phyloP scores from a whole-genome alignment of 1,140 invertebrate genomes.

The Dreissena polymorpha region DNA sequence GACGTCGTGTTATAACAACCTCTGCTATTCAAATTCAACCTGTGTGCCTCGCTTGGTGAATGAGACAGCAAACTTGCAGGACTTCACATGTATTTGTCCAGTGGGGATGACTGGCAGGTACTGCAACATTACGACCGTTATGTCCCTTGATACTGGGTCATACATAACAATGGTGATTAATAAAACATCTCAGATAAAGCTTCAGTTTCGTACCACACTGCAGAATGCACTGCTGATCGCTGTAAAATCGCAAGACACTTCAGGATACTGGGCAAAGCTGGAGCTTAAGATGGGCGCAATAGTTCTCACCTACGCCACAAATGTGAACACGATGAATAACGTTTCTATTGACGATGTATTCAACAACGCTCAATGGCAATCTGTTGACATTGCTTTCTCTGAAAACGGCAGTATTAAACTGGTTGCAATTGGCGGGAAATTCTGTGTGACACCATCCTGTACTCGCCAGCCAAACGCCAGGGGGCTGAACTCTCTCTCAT shows the following conservation, averaged over 20 bases:
- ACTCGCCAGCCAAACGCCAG: background rate
- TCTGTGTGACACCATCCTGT: background rate
- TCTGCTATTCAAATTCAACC: slow-evolving; percentile 66
- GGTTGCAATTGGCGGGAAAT: background rate
- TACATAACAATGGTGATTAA: slow-evolving; percentile 81
- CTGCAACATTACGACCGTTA: slow-evolving; percentile 92
- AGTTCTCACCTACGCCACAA: background rate
- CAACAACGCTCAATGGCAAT: slow-evolving; percentile 64
- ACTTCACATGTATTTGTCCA: slow-evolving; percentile 84
- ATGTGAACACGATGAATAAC: background rate
- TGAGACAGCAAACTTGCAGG: slow-evolving; percentile 82
- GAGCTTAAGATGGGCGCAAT: slow-evolving; percentile 50
- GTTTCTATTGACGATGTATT: slow-evolving; percentile 76
- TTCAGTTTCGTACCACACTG: slow-evolving; percentile 94
- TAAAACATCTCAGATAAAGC: slow-evolving; percentile 64
- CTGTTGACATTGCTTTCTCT: slow-evolving; percentile 12
- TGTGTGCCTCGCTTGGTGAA: slow-evolving; percentile 85
- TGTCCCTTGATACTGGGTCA: slow-evolving; percentile 87
- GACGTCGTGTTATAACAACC: slow-evolving; percentile 84
- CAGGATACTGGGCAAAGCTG: slow-evolving; percentile 79
- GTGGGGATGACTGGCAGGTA: slow-evolving; percentile 93
- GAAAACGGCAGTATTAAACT: background rate
- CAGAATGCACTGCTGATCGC: slow-evolving; percentile 87
- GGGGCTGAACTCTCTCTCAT: background rate
- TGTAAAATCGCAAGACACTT: slow-evolving; percentile 80